Evolutionary conservation across 2,797 vertebrate species (phyloP), one percentile per base, ranked within the genome.

Genomic region (Myotis myotis): DNA sequence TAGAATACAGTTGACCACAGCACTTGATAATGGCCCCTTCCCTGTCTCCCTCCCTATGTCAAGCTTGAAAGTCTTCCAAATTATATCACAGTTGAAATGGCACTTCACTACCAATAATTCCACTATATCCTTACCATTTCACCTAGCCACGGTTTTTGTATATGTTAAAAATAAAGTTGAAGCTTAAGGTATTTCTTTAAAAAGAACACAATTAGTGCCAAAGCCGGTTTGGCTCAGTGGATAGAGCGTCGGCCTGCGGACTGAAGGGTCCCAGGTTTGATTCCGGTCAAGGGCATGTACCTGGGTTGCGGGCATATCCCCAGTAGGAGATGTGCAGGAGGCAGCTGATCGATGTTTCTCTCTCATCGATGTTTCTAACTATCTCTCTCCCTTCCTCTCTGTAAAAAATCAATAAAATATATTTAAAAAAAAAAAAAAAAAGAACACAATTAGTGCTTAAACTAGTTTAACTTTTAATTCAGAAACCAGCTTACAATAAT

Each of bases 161-260:
- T n/a, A 72, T 25, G 28, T 84, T 96, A 93, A 93, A 95, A 95
- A 94, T 87, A 88, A 94, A 93, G 49, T 76, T 87, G 51, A 95
- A 84, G 57, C 19, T 89, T 85, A 92, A 81, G 62, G 41, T 62
- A 88, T 20, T 68, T 95, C 79, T 95, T 95, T 96, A 90, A 89
- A 85, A 95, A 16, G 53, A 86, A 91, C 15, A 80, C 49, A 94
- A 44, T 88, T 20, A 51, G 19, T 93, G 41, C n/a, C 49, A 94
- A 44, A n/a, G n/a, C n/a, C n/a, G n/a, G n/a, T n/a, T n/a, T n/a
- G n/a, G n/a, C n/a, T n/a, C n/a, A n/a, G n/a, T n/a, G n/a, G n/a
- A n/a, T n/a, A n/a, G n/a, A n/a, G n/a, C n/a, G n/a, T n/a, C n/a
- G n/a, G n/a, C n/a, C n/a, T n/a, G n/a, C n/a, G n/a, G n/a, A n/a